Evolutionary conservation across 2,113 vertebrate species (phyloP), one percentile per base, ranked within the genome.

Genomic region (Carlito syrichta): DNA sequence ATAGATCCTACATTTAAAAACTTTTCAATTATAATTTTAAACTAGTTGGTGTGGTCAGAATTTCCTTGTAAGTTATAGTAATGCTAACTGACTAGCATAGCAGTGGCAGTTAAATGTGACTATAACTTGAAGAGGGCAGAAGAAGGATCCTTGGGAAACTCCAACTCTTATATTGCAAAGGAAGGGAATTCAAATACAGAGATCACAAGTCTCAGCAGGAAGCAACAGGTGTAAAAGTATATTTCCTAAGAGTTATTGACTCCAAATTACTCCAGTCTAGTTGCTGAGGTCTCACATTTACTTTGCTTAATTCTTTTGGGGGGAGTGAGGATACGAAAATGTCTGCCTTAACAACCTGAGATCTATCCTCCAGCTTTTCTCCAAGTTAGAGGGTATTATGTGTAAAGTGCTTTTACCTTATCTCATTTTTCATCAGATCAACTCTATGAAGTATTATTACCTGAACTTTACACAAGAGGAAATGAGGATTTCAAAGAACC

Each of bases 231-330:
- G 7, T 38, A 82, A 76, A 79, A 90, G 79, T 60, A 19, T 35
- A 83, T 83, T 92, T 86, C 14, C 66, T 27, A 35, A 86, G 9
- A 68, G 60, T 68, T 86, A 81, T 77, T 58, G 48, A 71, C 40
- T 90, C 40, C 68, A 54, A 50, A 88, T 17, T 95, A 45, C 50
- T 86, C 69, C 76, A 63, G 5, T 71, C 38, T 56, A 82, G 32
- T n/a, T 82, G 73, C 43, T 92, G 74, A 94, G 76, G 23, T 77
- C 32, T 95, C 76, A 95, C 7, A 54, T n/a, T 94, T 86, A 71
- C 32, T 97, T 85, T 74, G n/a, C 27, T 74, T 86, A 62, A 40
- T 54, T 40, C 43, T 40, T 45, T 56, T 91, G 74, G 90, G 45
- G 25, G 14, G 6, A 66, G n/a, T 25, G 23, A 95, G 62, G 52